Conservation (phyloP, 2,113 vertebrate genomes). For the Cebidichthys violaceus region DNA sequence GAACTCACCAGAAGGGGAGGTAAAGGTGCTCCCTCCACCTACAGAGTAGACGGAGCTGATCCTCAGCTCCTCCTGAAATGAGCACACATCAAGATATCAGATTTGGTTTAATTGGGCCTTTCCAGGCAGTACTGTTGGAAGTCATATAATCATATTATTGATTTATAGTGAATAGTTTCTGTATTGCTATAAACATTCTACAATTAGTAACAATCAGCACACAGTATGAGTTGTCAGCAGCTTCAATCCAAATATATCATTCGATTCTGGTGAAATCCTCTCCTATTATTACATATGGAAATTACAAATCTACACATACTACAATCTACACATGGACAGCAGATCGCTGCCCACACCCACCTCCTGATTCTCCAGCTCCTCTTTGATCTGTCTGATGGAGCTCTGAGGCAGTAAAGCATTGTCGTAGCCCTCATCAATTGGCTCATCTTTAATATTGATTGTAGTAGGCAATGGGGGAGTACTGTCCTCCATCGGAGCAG, state of each 20-base stretch:
- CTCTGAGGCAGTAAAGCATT: slow-evolving; percentile 86
- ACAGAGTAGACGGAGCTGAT: slow-evolving; percentile 99
- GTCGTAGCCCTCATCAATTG: slow-evolving; percentile 96
- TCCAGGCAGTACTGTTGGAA: not conserved
- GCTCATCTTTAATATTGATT: slow-evolving; percentile 96
- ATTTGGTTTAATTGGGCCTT: not conserved
- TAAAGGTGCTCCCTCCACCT: slow-evolving; percentile 83
- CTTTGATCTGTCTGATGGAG: slow-evolving; percentile 91
- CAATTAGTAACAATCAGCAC: not conserved
- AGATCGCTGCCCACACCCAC: slow-evolving; percentile 75
- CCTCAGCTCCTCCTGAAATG: slow-evolving; percentile 92
- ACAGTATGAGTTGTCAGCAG: not conserved
- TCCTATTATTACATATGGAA: not conserved
- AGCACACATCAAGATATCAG: not conserved
- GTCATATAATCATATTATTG: not conserved
- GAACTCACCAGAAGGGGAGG: slow-evolving; percentile 87
- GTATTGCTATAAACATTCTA: not conserved
- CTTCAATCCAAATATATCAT: not conserved
- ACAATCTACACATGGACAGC: not conserved
- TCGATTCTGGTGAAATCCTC: not conserved
- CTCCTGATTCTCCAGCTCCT: slow-evolving; percentile 94
- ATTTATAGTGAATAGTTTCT: not conserved
- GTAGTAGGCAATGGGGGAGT: slow-evolving; percentile 86
- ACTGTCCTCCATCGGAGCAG: slow-evolving; percentile 63
- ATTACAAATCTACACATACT: not conserved